These are phyloP conservation scores for Galbula dea DNA, from an alignment of 2,113 vertebrate species.

Conservation along the genomic window DNA sequence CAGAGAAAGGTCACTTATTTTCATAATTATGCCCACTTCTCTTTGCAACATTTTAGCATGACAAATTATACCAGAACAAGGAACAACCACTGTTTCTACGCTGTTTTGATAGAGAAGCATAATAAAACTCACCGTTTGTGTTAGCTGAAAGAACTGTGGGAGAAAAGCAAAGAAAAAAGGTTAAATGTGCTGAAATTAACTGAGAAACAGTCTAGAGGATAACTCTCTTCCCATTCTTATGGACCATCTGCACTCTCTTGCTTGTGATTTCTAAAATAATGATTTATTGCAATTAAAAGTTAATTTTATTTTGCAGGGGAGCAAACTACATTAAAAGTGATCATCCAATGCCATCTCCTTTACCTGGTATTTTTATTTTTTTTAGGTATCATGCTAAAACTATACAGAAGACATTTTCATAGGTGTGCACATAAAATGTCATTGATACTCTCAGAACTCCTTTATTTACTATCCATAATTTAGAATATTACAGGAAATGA, in stretches of 20 bases:
- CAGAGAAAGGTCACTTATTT: not conserved
- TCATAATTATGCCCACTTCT: not conserved
- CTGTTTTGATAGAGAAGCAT: not conserved
- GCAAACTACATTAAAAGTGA: not conserved
- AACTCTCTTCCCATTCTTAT: not conserved
- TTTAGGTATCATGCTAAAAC: not conserved
- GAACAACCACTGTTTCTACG: not conserved
- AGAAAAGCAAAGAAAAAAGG: slow-evolving; percentile 3
- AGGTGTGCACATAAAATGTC: not conserved
- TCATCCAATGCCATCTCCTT: not conserved
- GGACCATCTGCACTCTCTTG: not conserved
- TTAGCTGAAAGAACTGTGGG: slow-evolving; percentile 84
- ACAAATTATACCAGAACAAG: not conserved
- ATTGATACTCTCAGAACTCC: not conserved
- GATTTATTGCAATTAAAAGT: not conserved
- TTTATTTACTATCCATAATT: not conserved
- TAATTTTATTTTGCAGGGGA: not conserved
- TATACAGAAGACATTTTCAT: not conserved
- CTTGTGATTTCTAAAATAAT: not conserved
- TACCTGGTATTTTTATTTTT: not conserved
- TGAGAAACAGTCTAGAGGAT: not conserved
- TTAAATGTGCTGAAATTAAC: not conserved
- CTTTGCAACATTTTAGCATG: not conserved
- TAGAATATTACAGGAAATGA: not conserved
- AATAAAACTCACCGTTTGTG: slow-evolving; percentile 83